Base-by-base conservation (phyloP, 2,888 invertebrate genomes). In the Drosophila cognata region DNA sequence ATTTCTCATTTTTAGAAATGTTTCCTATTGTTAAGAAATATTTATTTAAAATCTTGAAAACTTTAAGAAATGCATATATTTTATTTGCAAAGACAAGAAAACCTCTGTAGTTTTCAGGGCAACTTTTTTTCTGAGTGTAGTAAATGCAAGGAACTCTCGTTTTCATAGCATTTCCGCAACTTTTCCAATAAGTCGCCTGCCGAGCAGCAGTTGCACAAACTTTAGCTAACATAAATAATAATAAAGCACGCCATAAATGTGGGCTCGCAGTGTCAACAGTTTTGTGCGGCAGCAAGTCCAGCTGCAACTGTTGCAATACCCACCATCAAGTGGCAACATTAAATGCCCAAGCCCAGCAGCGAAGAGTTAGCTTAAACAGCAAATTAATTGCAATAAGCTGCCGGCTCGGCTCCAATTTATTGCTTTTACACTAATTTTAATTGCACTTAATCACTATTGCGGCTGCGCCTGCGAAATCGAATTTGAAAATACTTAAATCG, bases 201-300 rank as follows among this genome's bases (percentile, higher is more conserved):
- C 46, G 46, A 38, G 56, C 59, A 52, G 51, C 63, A 38, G 57
- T 38, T 62, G 51, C 13, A 31, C 28, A 21, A 71, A 72, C 52
- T 71, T 71, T 69, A 11, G 16, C 33, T 33, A 52, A 55, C 57
- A 64, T 69, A 77, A 77, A 74, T 67, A 61, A 56, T 61, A 64
- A 74, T 70, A 56, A 59, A 35, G 36, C 43, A 25, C 11, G 31
- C 62, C 63, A 73, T 77, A 77, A 77, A 69, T 73, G 77, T 63
- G 55, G 13, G 18, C 11, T 4, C 21, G 11, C 28, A 62, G 52
- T 36, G 68, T 63, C 61, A 66, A 62, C 36, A 50, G 41, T 51
- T 55, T 55, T 55, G 38, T 59, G 35, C 31, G 38, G 6, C 36
- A 3, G 51, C 21, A 21, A 25, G 21, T 16, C 16, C 48, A 61